Base-by-base conservation (phyloP, 37 sponge, comb jelly and placozoan genomes). In the Spongia lamella region DNA sequence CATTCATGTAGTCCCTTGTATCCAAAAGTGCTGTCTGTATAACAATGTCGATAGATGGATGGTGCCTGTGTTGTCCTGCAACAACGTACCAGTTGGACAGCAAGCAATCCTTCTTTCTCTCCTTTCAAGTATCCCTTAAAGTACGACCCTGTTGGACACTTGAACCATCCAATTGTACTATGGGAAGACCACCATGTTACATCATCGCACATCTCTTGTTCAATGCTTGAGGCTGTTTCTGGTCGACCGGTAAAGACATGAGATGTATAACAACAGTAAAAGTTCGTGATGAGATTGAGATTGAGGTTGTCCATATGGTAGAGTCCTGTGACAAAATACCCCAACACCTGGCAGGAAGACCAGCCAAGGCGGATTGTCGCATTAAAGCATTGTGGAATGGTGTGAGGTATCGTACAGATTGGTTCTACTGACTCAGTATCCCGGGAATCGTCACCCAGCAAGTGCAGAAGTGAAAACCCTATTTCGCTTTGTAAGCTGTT, bases 171-270 rank as follows among this genome's bases (percentile, higher is more conserved):
- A 0, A 56, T 40, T 3, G 21, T 25, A 22, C 73, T 61, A 14
- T 7, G 22, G 4, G 7, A 79, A n/a, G 4, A 25, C 60, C 60
- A 59, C 70, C 79, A 79, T 0, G 63, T 68, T 22, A 66, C 17
- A 15, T 51, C 53, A 0, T 72, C 38, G 53, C 81, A 80, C n/a
- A 53, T 53, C 30, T 80, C 81, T 3, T 36, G 7, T 24, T 32
- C 52, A 25, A 13, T 36, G 0, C 7, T 21, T 3, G 21, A 5
- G 16, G 67, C 67, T 25, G 61, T 43, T 50, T 79, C 52, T 0
- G 51, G n/a, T n/a, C 53, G 26, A 22, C 81, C 81, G 0, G 80
- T 79, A 53, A 79, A 79, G 24, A 80, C 73, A n/a, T 19, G 54
- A 17, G 43, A 35, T 0, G 61, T 61, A 33, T 55, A 37, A 72